Conservation (phyloP, 2,113 vertebrate genomes). For the Anguilla japonica region DNA sequence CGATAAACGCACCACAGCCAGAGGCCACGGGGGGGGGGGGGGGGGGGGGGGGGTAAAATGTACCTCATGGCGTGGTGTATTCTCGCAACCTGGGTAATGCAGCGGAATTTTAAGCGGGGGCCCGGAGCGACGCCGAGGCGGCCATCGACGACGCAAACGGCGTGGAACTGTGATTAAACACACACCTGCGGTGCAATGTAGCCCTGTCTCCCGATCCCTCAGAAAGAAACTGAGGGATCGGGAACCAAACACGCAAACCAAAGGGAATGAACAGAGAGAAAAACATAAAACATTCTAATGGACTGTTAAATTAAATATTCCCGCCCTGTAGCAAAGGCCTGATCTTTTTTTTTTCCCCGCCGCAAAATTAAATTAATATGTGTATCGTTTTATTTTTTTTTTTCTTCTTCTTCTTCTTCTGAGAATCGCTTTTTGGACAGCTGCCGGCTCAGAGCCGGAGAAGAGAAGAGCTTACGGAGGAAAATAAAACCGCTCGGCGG, state of each 20-base stretch:
- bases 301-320: conserved; percentile 5
- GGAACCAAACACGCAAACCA: not conserved
- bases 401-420: not conserved
- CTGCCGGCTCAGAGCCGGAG: not conserved
- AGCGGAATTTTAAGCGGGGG: not conserved
- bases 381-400: not conserved
- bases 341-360: not conserved
- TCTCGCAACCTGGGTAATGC: not conserved
- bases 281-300: conserved; percentile 2
- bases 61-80: not conserved
- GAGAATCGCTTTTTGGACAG: not conserved
- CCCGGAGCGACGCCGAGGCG: not conserved
- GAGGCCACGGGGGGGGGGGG: not conserved
- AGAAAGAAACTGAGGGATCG: too few species aligned
- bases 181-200: not conserved
- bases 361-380: not conserved
- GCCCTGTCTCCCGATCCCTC: not conserved
- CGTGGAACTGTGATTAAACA: not conserved
- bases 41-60: not conserved
- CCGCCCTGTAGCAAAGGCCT: not conserved
- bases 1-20: not conserved
- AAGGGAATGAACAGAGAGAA: not conserved
- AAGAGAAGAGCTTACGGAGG: not conserved
- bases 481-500: not conserved
- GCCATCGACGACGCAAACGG: not conserved